Evolutionary conservation across 2,113 vertebrate species (phyloP).

Genomic region (Phainopepla nitens): DNA sequence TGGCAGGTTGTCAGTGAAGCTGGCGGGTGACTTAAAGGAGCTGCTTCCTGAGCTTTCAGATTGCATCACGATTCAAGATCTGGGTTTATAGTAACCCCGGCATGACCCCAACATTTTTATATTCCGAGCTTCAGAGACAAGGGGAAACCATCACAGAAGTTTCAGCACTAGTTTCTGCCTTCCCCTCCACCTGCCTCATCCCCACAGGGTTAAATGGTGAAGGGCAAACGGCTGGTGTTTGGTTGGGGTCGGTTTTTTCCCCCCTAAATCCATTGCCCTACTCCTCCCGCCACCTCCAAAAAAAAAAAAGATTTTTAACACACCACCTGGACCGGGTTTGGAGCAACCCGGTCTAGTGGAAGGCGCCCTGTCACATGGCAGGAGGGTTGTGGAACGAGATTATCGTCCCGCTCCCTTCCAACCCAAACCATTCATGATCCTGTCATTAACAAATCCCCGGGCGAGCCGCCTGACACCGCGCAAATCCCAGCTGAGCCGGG

Average conservation of each 20-base stretch:
- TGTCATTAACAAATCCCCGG: not conserved
- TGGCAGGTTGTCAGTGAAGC: not conserved
- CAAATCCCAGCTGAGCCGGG: not conserved
- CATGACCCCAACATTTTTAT: not conserved
- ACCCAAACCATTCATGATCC: not conserved
- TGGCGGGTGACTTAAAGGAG: not conserved
- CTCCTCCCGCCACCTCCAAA: accelerated
- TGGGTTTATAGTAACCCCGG: not conserved
- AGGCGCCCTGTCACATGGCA: not conserved
- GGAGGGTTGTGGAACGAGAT: not conserved
- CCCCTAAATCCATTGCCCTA: accelerated
- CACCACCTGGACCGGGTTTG: not conserved
- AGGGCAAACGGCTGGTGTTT: not conserved
- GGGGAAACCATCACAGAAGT: not conserved
- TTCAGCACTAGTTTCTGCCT: not conserved
- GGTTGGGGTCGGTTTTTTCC: accelerated
- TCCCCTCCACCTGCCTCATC: not conserved
- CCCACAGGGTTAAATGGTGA: not conserved
- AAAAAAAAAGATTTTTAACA: no score
- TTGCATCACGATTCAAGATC: not conserved
- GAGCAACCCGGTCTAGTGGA: not conserved
- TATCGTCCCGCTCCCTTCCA: not conserved
- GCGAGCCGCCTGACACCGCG: not conserved
- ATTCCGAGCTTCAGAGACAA: not conserved
- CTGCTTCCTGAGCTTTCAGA: not conserved